Percentiles rank a stretch among this genome's conserved stretches.
phyloP scores from a whole-genome alignment of 2,113 vertebrate species.

The Phocoena phocoena region DNA sequence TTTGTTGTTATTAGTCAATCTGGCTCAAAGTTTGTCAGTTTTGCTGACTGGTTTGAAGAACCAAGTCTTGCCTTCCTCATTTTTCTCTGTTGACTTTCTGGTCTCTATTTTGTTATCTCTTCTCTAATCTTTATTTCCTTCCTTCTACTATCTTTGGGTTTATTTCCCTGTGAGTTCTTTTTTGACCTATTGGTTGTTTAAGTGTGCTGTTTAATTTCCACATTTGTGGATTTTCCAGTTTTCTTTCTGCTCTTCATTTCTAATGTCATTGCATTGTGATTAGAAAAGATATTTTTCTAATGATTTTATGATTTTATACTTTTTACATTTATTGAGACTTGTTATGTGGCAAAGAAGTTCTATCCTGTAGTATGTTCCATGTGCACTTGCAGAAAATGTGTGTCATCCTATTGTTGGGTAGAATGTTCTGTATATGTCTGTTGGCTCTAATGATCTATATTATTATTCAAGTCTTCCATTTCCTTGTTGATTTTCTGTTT shows the following conservation, averaged over 20 bases:
- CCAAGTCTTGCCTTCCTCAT: not conserved
- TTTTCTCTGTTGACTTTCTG: not conserved
- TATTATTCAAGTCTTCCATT: not conserved
- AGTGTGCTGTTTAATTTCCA: not conserved
- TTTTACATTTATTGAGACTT: not conserved
- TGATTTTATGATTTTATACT: not conserved
- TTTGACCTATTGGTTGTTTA: not conserved
- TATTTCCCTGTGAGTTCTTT: not conserved
- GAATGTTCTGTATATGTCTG: not conserved
- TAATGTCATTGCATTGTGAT: not conserved
- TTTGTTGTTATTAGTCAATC: no score
- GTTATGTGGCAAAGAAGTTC: not conserved
- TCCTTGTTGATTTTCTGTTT: not conserved
- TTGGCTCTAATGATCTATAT: not conserved
- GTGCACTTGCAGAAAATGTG: not conserved
- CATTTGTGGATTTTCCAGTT: not conserved
- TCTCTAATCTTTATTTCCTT: not conserved
- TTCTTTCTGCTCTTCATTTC: not conserved
- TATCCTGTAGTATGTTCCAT: not conserved
- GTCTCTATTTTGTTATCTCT: not conserved
- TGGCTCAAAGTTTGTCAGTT: not conserved
- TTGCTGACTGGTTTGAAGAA: not conserved
- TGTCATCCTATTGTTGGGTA: not conserved
- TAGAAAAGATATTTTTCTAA: not conserved
- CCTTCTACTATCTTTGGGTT: not conserved